Evolutionary conservation across 2,888 invertebrate species (phyloP).

Genomic region (Lasioglossum leucozonium): DNA sequence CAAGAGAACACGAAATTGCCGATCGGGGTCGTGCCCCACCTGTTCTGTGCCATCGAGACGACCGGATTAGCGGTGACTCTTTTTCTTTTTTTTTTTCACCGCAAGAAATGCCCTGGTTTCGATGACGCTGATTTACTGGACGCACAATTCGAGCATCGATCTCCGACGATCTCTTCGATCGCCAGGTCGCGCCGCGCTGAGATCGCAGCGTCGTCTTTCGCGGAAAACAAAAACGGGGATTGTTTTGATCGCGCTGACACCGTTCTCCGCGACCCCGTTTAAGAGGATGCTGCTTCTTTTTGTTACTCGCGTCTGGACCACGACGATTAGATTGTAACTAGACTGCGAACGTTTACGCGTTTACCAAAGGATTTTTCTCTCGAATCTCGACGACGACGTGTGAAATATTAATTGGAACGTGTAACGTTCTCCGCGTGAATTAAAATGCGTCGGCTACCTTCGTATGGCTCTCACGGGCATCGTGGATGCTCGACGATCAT

Average conservation of each 20-base stretch:
- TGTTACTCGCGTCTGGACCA: not conserved
- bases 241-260: not conserved
- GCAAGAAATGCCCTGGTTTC: constrained; percentile 27
- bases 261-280: not conserved
- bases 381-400: no score
- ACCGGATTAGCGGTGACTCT: constrained; percentile 34
- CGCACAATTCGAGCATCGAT: not conserved
- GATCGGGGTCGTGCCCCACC: constrained; percentile 46
- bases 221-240: not conserved
- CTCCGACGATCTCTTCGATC: not conserved
- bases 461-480: not conserved
- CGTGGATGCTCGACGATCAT: not conserved
- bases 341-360: no score
- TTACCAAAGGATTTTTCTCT: not conserved
- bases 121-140: not conserved
- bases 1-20: constrained; percentile 57
- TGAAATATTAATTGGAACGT: no score
- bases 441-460: not conserved
- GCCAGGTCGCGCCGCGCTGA: not conserved
- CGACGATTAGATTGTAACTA: not conserved
- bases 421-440: not conserved
- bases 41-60: constrained; percentile 33
- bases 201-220: not conserved
- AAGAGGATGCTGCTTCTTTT: not conserved
- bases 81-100: not conserved